Base-by-base conservation (phyloP, 2,797 vertebrate genomes). In the Taenioides sp. region DNA sequence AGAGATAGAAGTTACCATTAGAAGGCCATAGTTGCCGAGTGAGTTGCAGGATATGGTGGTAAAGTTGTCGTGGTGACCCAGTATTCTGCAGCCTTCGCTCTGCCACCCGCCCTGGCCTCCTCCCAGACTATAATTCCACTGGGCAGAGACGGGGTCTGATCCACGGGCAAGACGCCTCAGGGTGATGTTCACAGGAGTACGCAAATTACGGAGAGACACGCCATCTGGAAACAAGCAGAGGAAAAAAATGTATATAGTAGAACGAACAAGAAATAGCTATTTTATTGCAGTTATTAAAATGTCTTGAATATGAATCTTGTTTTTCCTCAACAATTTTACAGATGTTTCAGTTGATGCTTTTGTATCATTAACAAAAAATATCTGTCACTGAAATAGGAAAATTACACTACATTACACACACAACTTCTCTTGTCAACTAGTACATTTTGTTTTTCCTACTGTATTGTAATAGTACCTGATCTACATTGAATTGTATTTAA, bases 101-200 rank as follows among this genome's bases (percentile, higher is more conserved):
- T 95, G 95, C 98, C 98, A 98, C 47, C 96, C 96, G 2, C 98
- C 97, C 65, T 96, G 96, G 68, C 96, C 96, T 0, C 95, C 96
- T 52, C 92, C 93, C 61, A 97, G 88, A 79, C 95, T 95, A 31
- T 95, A 94, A 91, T 99, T 96, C 98, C 98, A 99, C 85, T 92
- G 93, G 43, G 95, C 96, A 0, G 97, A 94, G 11, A 96, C 88
- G 0, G 97, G 95, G 69, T 98, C 96, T 0, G 95, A 94, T 60
- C 97, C 98, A 0, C 95, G 96, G 0, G 95, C 93, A 1, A 97
- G 95, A 0, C 96, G 95, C 14, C 97, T 94, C 80, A 99, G 84
- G 0, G 97, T 97, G 86, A 96, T 91, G 9, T 98, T 98, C 2
- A 99, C 91, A 0, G 96, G 95, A 31, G 86, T 86, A 7, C 80